A percentile compares a stretch with the other conserved stretches of the same genome.
phyloP scores from a whole-genome alignment of 2,888 invertebrate species.

The Teleogryllus oceanicus region DNA sequence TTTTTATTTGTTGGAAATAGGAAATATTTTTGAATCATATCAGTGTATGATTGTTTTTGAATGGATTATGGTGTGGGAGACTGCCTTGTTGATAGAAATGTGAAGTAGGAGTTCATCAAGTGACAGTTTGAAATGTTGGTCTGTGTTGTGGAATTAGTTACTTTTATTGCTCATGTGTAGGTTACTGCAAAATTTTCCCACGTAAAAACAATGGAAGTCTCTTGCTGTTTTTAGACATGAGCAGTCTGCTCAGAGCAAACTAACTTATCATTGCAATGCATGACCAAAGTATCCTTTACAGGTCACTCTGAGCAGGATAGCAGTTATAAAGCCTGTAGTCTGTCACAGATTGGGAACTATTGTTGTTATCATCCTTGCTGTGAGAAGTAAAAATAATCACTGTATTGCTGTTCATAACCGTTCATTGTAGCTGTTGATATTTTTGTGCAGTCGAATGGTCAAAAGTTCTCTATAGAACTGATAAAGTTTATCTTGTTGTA shows the following conservation, averaged over 20 bases:
- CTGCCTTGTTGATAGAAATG: constrained; percentile 9
- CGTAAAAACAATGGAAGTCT: not conserved
- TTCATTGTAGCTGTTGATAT: constrained; percentile 9
- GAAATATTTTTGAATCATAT: constrained; percentile 10
- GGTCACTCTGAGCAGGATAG: not conserved
- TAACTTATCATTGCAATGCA: not conserved
- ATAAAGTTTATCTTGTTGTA: not conserved
- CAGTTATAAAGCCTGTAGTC: not conserved
- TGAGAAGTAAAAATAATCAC: not conserved
- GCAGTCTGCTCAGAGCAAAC: not conserved
- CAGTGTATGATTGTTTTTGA: not conserved
- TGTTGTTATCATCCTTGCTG: not conserved
- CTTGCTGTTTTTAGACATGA: constrained; percentile 11
- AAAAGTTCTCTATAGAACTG: not conserved
- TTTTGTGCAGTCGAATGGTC: not conserved
- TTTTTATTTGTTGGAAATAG: not conserved
- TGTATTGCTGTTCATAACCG: constrained; percentile 18
- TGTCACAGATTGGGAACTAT: not conserved
- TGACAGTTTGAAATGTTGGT: constrained; percentile 1
- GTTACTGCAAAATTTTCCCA: constrained; percentile 1
- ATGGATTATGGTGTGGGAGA: not conserved
- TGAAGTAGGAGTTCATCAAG: not conserved
- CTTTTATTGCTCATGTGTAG: constrained; percentile 18
- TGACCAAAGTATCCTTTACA: not conserved
- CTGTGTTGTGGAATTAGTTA: constrained; percentile 8